Conservation (phyloP, 2,113 vertebrate genomes). For the Morone chrysops region DNA sequence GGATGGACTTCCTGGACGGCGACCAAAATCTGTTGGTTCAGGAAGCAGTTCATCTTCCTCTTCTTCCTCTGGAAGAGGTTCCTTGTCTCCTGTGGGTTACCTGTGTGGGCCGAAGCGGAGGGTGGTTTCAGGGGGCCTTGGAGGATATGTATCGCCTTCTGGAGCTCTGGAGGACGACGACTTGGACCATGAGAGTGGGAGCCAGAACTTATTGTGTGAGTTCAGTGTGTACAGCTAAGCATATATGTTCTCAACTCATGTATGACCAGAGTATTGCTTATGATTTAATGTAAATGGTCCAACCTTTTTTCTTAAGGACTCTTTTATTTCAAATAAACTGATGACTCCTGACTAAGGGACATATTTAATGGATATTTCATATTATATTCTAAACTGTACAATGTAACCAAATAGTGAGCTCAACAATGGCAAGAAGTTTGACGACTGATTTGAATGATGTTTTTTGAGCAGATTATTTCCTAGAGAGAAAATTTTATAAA, state of each 20-base stretch:
- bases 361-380: no score
- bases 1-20: slow-evolving; percentile 53
- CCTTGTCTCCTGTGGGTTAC: slow-evolving; percentile 74
- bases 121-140: slow-evolving; percentile 38
- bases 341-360: no score
- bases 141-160: slow-evolving; percentile 52
- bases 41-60: slow-evolving; percentile 82
- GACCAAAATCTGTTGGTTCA: slow-evolving; percentile 80
- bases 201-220: slow-evolving; percentile 82
- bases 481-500: no score
- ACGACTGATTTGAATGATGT: no score
- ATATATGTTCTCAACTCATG: background rate
- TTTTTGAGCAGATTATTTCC: no score
- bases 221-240: background rate
- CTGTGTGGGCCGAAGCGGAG: slow-evolving; percentile 61
- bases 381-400: no score
- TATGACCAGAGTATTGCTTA: background rate
- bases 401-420: no score
- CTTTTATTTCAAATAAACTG: no score
- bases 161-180: slow-evolving; percentile 81
- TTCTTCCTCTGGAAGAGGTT: slow-evolving; percentile 82
- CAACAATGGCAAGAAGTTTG: no score
- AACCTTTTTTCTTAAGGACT: no score
- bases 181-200: slow-evolving; percentile 78
- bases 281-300: background rate